Percentiles rank a stretch among this genome's conserved stretches.
Evolutionary conservation across 2,888 invertebrate genomes (phyloP).

Genomic region (Xestoiulus laeticollis): DNA sequence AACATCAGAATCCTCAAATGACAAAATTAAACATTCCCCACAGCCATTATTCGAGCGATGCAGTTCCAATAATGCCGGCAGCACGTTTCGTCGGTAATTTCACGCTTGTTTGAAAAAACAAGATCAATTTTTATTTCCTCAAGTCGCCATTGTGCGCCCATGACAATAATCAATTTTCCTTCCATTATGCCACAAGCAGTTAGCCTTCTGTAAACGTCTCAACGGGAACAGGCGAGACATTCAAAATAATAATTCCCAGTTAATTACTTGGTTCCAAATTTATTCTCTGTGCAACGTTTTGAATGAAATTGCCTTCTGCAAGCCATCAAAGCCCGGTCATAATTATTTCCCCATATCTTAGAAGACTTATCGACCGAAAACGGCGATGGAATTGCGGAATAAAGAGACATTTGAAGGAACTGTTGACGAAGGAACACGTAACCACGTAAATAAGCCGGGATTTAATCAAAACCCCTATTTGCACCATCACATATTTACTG

Average conservation of each 20-base stretch:
- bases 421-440: not conserved
- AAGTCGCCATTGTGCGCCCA: not conserved
- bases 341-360: not conserved
- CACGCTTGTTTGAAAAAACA: not conserved
- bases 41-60: not conserved
- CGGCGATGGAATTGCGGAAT: not conserved
- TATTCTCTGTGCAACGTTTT: not conserved
- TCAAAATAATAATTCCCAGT: not conserved
- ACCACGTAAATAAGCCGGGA: not conserved
- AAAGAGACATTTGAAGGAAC: not conserved
- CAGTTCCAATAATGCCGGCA: not conserved
- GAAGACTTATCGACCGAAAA: too few species aligned
- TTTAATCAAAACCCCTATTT: not conserved
- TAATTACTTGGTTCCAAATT: not conserved
- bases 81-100: not conserved
- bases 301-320: conserved; percentile 3
- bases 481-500: not conserved
- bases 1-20: not conserved
- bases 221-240: not conserved
- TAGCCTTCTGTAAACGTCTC: not conserved
- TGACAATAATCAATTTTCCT: not conserved
- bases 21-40: conserved; percentile 22
- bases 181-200: not conserved
- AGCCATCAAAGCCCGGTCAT: not conserved
- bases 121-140: not conserved